Conservation (phyloP, 30 jellyfish, hydroid and myxozoan genomes). For the Mastigias papua region DNA sequence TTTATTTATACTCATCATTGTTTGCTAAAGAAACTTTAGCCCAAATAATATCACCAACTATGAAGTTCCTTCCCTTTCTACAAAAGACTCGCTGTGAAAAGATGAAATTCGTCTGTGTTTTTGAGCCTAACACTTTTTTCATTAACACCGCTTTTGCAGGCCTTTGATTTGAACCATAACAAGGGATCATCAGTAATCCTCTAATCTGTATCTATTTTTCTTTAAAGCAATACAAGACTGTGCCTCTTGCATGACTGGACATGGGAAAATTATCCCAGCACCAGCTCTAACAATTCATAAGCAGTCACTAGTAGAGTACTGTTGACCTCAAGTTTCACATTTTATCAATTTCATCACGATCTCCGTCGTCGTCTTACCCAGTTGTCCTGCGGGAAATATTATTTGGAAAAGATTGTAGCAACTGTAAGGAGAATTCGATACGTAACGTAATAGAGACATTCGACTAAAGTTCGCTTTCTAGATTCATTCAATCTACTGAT, state of each 20-base stretch:
- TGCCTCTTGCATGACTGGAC: conserved; percentile 14
- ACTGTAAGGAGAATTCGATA: too few species aligned
- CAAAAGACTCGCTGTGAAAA: neutral
- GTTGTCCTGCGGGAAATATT: neutral
- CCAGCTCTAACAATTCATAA: conserved; percentile 3
- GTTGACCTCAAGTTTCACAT: conserved; percentile 32
- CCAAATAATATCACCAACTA: neutral
- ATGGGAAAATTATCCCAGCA: conserved; percentile 21
- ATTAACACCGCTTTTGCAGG: conserved; percentile 3
- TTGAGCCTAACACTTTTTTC: neutral
- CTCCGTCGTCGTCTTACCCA: neutral
- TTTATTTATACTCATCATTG: neutral
- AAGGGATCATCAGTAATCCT: conserved; percentile 28
- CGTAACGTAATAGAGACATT: too few species aligned
- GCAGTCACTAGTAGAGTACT: conserved; percentile 1
- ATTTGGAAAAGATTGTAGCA: too few species aligned
- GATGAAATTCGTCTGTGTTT: conserved; percentile 5
- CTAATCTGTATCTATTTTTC: conserved; percentile 35
- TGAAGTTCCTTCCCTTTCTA: neutral
- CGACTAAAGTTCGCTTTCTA: too few species aligned
- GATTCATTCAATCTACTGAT: too few species aligned
- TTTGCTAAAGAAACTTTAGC: neutral
- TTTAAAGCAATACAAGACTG: conserved; percentile 20
- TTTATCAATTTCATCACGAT: neutral
- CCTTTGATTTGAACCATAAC: conserved; percentile 13